phyloP scores from a whole-genome alignment of 2,113 vertebrate genomes.

The Oncorhynchus masou region DNA sequence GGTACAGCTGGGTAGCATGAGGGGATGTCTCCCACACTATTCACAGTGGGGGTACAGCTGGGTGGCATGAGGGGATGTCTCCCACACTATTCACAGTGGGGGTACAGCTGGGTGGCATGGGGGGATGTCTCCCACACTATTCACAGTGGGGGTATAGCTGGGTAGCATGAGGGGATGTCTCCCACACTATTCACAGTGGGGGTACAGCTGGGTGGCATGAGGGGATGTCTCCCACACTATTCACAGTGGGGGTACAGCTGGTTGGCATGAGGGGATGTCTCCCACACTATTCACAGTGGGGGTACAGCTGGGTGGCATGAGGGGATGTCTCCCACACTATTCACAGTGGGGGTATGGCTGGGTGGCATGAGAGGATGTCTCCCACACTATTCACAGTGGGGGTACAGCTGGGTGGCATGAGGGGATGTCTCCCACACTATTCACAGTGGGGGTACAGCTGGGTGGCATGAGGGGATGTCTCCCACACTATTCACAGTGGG shows the following conservation, averaged over 20 bases:
- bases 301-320: background rate
- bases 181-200: background rate
- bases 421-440: background rate
- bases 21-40: background rate
- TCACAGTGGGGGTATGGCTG: background rate
- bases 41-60: background rate
- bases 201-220: background rate
- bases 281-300: background rate
- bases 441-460: background rate
- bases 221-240: background rate
- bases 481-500: background rate
- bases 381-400: background rate
- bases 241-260: background rate
- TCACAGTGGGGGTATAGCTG: background rate
- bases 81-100: background rate
- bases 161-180: background rate
- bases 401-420: background rate
- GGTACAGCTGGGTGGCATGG: background rate
- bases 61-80: background rate
- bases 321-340: background rate
- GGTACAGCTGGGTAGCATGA: background rate
- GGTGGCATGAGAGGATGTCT: background rate
- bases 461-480: background rate
- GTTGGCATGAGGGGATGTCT: background rate
- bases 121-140: background rate